Evolutionary conservation across 2,888 invertebrate genomes (phyloP), one percentile per base, ranked within the genome.

Genomic region (Nomada ruficornis): DNA sequence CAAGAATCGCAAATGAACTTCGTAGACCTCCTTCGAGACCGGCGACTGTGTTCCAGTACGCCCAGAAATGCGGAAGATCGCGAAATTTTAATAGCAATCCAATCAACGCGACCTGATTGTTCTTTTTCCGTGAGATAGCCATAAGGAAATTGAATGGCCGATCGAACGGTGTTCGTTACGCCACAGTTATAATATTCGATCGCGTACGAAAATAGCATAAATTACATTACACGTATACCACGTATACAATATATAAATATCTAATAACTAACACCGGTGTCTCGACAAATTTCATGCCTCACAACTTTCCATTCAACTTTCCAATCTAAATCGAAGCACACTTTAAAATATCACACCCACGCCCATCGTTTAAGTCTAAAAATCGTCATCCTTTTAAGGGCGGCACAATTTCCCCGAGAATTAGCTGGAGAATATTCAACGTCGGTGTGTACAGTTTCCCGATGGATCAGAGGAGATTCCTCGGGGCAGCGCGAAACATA

Each of bases 1-100:
- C 23, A 29, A 67, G 76, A 80, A 59, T 80, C 70, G 20, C 54
- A 71, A 83, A 59, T 44, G 50, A 77, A 73, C 73, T 60, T 79
- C 50, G 62, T 79, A 83, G 52, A 47, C 69, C 60, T 71, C 70
- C 68, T 71, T 55, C 72, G 60, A 70, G 76, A 50, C 55, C 42
- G 18, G 57, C 20, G 75, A 42, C 59, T 18, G 60, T 29, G 67
- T 54, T 59, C 11, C 52, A 20, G 29, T 7, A 44, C 55, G 23
- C 42, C 2, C 42, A 57, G 60, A 77, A 77, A 70, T n/a, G 29
- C 20, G 36, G 36, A 23, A 10, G 57, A 64, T 71, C 71, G 55
- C 71, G 76, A 71, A 63, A 77, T 71, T 71, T 64, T 64, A 77
- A 77, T 64, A 42, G 55, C 57, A 2, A 13, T 47, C 29, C 42